Conservation (phyloP, 2,888 invertebrate species). For the Aphrophora alni region DNA sequence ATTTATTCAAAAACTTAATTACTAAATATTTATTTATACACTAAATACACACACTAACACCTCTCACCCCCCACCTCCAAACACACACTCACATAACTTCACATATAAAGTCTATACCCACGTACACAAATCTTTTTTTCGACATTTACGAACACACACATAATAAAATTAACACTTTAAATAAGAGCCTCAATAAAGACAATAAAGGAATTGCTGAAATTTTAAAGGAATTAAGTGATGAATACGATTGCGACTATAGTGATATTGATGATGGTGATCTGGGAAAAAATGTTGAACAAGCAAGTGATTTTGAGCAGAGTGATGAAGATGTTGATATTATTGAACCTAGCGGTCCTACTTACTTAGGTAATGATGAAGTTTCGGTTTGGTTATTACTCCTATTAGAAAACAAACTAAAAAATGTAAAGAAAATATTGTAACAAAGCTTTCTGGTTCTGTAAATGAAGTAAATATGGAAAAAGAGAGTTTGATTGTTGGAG, state of each 20-base stretch:
- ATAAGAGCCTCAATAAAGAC: not conserved
- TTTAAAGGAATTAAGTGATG: not conserved
- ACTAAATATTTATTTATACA: too few relatives aligned
- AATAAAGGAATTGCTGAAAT: not conserved
- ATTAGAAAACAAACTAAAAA: too few relatives aligned
- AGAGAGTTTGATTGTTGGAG: too few relatives aligned
- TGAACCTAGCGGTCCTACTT: not conserved
- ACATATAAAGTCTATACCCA: too few relatives aligned
- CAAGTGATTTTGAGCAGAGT: not conserved
- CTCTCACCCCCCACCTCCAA: too few relatives aligned
- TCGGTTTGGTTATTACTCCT: too few relatives aligned
- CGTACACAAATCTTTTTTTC: too few relatives aligned
- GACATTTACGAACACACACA: too few relatives aligned
- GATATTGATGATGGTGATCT: not conserved
- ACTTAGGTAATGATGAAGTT: not conserved
- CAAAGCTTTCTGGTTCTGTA: constrained; percentile 6
- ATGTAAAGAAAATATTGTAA: not conserved
- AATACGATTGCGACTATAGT: not conserved
- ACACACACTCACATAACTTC: too few relatives aligned
- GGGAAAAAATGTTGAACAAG: not conserved
- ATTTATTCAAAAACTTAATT: too few relatives aligned
- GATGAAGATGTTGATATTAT: not conserved
- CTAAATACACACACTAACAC: too few relatives aligned
- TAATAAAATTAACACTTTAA: too few relatives aligned
- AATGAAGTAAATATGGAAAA: constrained; percentile 6